Conservation (phyloP, 2,113 vertebrate species). For the Vimba vimba region DNA sequence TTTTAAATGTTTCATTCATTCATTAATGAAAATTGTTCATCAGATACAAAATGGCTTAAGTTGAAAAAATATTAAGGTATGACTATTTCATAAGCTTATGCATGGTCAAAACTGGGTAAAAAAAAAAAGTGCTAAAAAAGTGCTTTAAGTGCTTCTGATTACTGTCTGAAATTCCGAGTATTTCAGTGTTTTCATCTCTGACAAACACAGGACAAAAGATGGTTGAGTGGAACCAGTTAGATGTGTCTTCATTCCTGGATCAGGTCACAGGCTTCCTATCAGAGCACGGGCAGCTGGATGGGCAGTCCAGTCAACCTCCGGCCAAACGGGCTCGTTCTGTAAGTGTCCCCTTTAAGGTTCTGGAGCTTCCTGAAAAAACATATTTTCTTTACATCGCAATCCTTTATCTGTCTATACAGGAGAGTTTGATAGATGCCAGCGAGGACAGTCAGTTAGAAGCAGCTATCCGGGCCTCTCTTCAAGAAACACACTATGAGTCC, state of each 20-base stretch:
- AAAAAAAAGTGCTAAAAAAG: no score
- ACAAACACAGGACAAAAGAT: slow-evolving; percentile 89
- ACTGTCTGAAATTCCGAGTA: no score
- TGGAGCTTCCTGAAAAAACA: not conserved
- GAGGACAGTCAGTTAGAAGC: slow-evolving; percentile 99
- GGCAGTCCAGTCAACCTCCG: slow-evolving; percentile 90
- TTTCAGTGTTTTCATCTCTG: not conserved
- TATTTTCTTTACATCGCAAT: not conserved
- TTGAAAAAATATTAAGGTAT: not conserved
- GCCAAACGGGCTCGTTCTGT: slow-evolving; percentile 93
- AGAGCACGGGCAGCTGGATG: slow-evolving; percentile 95
- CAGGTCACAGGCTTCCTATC: slow-evolving; percentile 94
- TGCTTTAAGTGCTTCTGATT: no score
- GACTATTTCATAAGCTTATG: not conserved
- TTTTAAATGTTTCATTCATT: not conserved
- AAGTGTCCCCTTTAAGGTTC: slow-evolving; percentile 62
- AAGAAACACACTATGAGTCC: slow-evolving; percentile 97
- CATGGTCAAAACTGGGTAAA: not conserved
- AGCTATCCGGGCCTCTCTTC: slow-evolving; percentile 93
- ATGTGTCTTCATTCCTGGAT: slow-evolving; percentile 96
- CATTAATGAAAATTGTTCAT: not conserved
- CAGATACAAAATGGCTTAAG: not conserved
- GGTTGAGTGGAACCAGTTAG: slow-evolving; percentile 97
- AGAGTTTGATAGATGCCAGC: slow-evolving; percentile 97
- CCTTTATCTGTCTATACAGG: slow-evolving; percentile 71